Conservation (phyloP, 2,113 vertebrate species). For the Marcusenius ussheri region DNA sequence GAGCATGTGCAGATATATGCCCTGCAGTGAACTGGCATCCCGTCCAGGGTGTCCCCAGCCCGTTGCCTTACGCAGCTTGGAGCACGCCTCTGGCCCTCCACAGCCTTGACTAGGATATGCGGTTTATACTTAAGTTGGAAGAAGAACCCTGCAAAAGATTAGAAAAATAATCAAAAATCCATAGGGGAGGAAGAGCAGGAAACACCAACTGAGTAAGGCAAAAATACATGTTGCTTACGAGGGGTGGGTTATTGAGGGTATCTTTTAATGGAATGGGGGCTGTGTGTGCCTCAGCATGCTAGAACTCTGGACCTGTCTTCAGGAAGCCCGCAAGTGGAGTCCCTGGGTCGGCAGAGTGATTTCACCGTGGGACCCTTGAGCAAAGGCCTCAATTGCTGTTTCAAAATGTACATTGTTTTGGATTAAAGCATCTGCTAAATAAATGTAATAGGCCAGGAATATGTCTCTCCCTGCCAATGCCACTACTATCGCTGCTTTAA, state of each 20-base stretch:
- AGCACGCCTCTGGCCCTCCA: neutral
- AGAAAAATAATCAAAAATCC: neutral
- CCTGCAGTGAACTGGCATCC: neutral
- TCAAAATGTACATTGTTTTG: neutral
- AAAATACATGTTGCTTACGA: neutral
- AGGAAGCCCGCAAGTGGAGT: neutral
- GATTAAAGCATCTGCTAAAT: neutral
- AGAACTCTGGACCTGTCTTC: neutral
- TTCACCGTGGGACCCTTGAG: neutral
- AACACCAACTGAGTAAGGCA: neutral
- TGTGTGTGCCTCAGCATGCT: neutral
- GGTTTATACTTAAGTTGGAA: neutral
- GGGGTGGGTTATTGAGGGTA: neutral
- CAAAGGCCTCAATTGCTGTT: neutral
- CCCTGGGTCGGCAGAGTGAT: neutral
- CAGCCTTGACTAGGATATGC: neutral
- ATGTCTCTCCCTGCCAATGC: neutral
- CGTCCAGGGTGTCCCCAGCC: neutral
- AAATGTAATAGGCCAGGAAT: neutral
- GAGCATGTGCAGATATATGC: neutral
- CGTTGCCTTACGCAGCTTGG: neutral
- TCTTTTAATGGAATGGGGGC: neutral
- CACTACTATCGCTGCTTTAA: neutral
- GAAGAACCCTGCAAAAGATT: neutral
- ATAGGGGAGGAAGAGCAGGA: neutral